Percentiles rank a stretch among this genome's conserved stretches.
These are phyloP conservation scores for Drosophila tani DNA, from an alignment of 1,140 invertebrate genomes.

Conservation along the genomic window DNA sequence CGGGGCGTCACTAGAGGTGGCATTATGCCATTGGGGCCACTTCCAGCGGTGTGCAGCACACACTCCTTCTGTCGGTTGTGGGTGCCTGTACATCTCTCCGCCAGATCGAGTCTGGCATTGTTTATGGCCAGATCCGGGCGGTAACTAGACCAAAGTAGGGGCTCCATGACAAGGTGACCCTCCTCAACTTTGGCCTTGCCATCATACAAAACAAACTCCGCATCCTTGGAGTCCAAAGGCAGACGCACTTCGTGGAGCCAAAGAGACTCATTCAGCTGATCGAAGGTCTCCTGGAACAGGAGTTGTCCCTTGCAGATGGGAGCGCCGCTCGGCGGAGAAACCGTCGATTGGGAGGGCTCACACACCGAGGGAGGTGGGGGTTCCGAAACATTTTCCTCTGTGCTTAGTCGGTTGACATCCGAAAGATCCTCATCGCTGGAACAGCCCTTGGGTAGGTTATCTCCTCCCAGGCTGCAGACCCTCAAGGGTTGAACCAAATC, in stretches of 20 bases:
- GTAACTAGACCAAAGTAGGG: slow-evolving; percentile 61
- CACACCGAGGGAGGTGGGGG: slow-evolving; percentile 5
- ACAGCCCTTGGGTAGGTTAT: slow-evolving; percentile 46
- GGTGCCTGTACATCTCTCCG: slow-evolving; percentile 65
- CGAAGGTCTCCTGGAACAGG: slow-evolving; percentile 73
- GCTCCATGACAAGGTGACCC: slow-evolving; percentile 57
- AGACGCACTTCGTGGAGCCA: slow-evolving; percentile 67
- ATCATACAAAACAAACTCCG: slow-evolving; percentile 71
- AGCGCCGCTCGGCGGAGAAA: neutral
- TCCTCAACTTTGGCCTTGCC: slow-evolving; percentile 41
- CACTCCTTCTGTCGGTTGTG: slow-evolving; percentile 59
- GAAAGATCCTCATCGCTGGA: slow-evolving; percentile 5
- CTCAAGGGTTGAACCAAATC: slow-evolving; percentile 28
- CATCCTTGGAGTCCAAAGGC: slow-evolving; percentile 64
- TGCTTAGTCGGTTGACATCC: neutral
- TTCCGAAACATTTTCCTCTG: neutral
- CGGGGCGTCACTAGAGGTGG: slow-evolving; percentile 64
- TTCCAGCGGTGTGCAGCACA: slow-evolving; percentile 44
- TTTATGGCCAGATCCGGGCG: slow-evolving; percentile 60
- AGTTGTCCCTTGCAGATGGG: slow-evolving; percentile 64
- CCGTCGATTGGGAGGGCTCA: neutral
- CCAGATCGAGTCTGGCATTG: slow-evolving; percentile 47
- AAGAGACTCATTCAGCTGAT: slow-evolving; percentile 61
- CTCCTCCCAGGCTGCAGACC: slow-evolving; percentile 46
- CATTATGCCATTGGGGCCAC: slow-evolving; percentile 63